Evolutionary conservation across 2,888 invertebrate species (phyloP).

Genomic region (Drosophila birchii): DNA sequence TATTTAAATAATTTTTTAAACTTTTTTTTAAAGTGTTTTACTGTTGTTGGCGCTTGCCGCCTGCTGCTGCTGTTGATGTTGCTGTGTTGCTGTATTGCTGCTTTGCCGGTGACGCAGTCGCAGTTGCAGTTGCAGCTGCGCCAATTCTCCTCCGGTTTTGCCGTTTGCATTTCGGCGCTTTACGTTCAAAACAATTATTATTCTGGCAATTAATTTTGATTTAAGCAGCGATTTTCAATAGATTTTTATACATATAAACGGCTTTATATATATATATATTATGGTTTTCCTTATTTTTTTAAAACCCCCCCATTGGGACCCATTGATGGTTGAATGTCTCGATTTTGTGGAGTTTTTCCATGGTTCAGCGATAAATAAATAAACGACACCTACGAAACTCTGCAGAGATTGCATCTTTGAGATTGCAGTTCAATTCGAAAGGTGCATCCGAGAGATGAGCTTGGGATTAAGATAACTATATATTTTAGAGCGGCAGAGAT

Average conservation of each 20-base stretch:
- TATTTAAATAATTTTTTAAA: no score
- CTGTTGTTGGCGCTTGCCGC: conserved; percentile 75
- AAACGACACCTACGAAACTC: conserved; percentile 31
- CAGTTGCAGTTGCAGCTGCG: conserved; percentile 71
- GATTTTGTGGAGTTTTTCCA: conserved; percentile 28
- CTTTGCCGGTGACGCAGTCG: conserved; percentile 55
- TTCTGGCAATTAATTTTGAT: conserved; percentile 83
- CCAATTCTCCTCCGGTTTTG: conserved; percentile 72
- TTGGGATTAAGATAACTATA: not conserved
- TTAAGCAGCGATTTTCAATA: conserved; percentile 80
- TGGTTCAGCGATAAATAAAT: conserved; percentile 12
- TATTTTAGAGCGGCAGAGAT: not conserved
- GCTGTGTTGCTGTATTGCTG: conserved; percentile 41
- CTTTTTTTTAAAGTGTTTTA: not conserved
- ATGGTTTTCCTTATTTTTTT: conserved; percentile 10
- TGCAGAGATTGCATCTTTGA: conserved; percentile 21
- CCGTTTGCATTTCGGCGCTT: conserved; percentile 63
- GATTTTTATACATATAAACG: conserved; percentile 40
- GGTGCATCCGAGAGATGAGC: conserved; percentile 16
- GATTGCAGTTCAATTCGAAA: conserved; percentile 23
- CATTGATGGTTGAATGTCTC: conserved; percentile 43
- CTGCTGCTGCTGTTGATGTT: conserved; percentile 63
- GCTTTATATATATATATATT: conserved; percentile 21
- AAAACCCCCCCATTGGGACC: conserved; percentile 14
- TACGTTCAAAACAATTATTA: conserved; percentile 81